Conservation (phyloP, 2,113 vertebrate genomes). For the Hippocampus abdominalis region DNA sequence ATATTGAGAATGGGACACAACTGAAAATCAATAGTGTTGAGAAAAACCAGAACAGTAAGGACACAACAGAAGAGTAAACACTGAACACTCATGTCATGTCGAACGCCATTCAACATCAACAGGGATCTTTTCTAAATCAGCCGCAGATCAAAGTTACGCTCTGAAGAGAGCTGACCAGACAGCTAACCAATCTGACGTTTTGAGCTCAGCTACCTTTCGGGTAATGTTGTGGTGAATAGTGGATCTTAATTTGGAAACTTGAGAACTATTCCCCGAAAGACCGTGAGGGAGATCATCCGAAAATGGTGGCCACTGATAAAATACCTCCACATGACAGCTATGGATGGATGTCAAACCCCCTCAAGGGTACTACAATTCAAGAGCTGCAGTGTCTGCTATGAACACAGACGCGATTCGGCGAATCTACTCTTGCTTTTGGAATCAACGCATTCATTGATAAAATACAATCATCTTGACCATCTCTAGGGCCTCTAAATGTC, state of each 20-base stretch:
- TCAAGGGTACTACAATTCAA: not conserved
- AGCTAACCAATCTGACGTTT: not conserved
- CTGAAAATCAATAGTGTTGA: not conserved
- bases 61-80: not conserved
- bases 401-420: not conserved
- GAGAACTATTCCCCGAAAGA: not conserved
- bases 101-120: not conserved
- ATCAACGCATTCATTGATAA: slow-evolving; percentile 1
- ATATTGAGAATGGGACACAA: not conserved
- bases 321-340: not conserved
- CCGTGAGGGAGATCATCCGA: not conserved
- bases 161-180: not conserved
- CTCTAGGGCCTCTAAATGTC: slow-evolving; percentile 79
- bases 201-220: not conserved
- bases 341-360: not conserved
- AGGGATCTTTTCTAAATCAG: not conserved
- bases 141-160: not conserved
- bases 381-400: not conserved
- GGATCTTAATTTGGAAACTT: not conserved
- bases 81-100: not conserved
- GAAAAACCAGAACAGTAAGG: not conserved
- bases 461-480: slow-evolving; percentile 50
- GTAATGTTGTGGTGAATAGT: not conserved
- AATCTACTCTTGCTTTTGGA: not conserved
- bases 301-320: not conserved